A percentile compares a stretch with the other conserved stretches of the same genome.
phyloP scores from a whole-genome alignment of 2,113 vertebrate genomes.

The Athene noctua region DNA sequence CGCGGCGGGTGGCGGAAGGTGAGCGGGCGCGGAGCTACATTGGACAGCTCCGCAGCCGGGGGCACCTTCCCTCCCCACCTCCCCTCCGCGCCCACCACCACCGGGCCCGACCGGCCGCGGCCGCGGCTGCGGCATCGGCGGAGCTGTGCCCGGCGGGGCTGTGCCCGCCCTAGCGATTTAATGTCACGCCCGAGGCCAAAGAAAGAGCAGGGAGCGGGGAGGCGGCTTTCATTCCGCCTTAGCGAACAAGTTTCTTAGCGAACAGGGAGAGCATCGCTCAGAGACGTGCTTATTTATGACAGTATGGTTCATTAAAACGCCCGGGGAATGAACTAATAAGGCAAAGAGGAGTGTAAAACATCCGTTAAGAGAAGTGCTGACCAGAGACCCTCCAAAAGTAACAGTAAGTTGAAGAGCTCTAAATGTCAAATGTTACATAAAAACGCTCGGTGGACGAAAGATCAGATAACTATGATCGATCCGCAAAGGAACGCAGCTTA shows the following conservation, averaged over 20 bases:
- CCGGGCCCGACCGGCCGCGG: too few species aligned
- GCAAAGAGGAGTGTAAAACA: background rate
- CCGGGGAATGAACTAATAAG: background rate
- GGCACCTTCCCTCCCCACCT: fast-evolving
- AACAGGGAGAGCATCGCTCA: background rate
- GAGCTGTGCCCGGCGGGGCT: too few species aligned
- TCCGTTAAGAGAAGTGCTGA: background rate
- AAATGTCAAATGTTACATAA: background rate
- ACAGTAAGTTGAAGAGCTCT: background rate
- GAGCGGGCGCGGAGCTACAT: background rate
- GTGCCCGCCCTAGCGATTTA: fast-evolving
- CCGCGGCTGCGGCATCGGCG: fast-evolving
- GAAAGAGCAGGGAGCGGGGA: fast-evolving
- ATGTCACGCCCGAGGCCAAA: fast-evolving
- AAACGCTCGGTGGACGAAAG: fast-evolving
- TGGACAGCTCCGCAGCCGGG: conserved; percentile 73
- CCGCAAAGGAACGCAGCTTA: background rate
- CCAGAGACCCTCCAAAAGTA: background rate
- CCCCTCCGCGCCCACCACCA: fast-evolving
- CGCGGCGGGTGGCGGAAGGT: background rate
- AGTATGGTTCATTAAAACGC: background rate
- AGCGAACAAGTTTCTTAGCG: background rate
- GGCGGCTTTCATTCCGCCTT: fast-evolving
- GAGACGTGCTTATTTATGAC: background rate
- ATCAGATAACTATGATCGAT: background rate